Percentiles rank a stretch among this genome's conserved stretches.
Conservation (phyloP, 2,113 vertebrate genomes). For the Crotalus tigris region DNA sequence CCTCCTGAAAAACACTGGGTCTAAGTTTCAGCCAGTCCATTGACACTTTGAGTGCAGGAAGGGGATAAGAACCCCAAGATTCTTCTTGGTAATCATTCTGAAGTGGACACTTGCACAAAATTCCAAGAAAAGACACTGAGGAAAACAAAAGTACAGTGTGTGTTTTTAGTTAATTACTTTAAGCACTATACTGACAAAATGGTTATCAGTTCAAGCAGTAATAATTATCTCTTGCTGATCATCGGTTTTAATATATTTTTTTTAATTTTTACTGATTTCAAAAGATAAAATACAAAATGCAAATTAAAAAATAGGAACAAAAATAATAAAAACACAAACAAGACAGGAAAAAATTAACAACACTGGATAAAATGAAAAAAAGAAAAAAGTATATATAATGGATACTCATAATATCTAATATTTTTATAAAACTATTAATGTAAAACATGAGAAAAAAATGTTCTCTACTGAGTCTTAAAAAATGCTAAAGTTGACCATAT, state of each 20-base stretch:
- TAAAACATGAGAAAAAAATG: not conserved
- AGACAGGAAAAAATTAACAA: not conserved
- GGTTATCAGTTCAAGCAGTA: not conserved
- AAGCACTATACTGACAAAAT: not conserved
- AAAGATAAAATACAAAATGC: not conserved
- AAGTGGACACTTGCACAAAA: constrained; percentile 90
- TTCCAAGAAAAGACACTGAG: constrained; percentile 93
- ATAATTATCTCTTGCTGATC: not conserved
- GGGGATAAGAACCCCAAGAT: constrained; percentile 83
- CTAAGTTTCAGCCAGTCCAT: constrained; percentile 95
- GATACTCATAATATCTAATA: not conserved
- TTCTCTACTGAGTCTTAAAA: not conserved
- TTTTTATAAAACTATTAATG: not conserved
- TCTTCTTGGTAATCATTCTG: constrained; percentile 87
- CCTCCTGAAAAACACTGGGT: constrained; percentile 86
- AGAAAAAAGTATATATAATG: not conserved
- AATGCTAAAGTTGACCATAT: not conserved
- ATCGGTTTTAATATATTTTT: too few species aligned
- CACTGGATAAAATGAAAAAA: not conserved
- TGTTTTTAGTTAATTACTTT: not conserved
- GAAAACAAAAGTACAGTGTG: not conserved
- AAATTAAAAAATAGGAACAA: not conserved
- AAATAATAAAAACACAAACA: not conserved
- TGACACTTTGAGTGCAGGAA: constrained; percentile 96
- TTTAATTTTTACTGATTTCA: not conserved